These are phyloP conservation scores for Manis pentadactyla DNA, from an alignment of 2,797 vertebrate genomes.

Conservation along the genomic window DNA sequence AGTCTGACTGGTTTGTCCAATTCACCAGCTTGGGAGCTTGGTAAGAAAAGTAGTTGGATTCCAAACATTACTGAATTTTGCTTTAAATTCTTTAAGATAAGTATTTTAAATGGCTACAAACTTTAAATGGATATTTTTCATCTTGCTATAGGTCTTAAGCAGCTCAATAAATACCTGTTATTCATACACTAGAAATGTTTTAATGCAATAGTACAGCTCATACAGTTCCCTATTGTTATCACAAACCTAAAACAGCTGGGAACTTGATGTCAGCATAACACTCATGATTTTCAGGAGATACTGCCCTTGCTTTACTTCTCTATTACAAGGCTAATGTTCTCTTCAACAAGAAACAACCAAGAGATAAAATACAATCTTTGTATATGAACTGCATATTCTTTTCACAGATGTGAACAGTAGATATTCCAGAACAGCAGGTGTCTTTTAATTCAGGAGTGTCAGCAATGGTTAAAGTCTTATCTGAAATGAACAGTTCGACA, in stretches of 20 bases:
- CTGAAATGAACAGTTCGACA: neutral
- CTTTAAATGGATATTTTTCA: neutral
- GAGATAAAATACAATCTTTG: conserved; percentile 52
- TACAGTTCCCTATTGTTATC: conserved; percentile 49
- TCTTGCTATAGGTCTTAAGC: conserved; percentile 18
- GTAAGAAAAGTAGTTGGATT: neutral
- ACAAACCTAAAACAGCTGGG: neutral
- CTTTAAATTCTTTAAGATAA: neutral
- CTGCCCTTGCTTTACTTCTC: neutral
- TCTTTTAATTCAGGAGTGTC: conserved; percentile 25
- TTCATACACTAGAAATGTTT: conserved; percentile 49
- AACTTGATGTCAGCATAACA: conserved; percentile 27
- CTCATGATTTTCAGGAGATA: conserved; percentile 17
- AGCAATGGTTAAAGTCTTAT: conserved; percentile 36
- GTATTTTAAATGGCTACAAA: neutral
- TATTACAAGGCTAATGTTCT: conserved; percentile 58
- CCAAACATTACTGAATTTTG: neutral
- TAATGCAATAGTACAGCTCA: conserved; percentile 34
- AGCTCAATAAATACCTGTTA: conserved; percentile 53
- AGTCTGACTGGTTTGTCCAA: neutral
- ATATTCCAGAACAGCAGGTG: conserved; percentile 49
- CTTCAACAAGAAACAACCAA: conserved; percentile 25
- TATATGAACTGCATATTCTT: neutral
- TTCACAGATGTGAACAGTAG: conserved; percentile 51
- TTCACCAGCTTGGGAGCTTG: neutral